Conservation (phyloP, 1,140 invertebrate genomes). For the Drosophila athabasca region DNA sequence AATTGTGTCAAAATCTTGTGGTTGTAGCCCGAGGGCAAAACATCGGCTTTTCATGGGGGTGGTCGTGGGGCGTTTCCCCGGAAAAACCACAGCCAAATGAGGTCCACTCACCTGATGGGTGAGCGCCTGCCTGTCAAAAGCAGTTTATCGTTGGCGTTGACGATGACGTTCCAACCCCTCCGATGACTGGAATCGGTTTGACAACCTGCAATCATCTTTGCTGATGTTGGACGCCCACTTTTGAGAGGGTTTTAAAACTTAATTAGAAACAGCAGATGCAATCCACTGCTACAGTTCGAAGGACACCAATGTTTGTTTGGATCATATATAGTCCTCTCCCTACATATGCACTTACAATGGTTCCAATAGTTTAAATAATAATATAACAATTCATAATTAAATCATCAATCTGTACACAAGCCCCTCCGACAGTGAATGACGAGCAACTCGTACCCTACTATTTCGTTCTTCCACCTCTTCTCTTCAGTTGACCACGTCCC, state of each 20-base stretch:
- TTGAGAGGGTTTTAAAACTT: constrained; percentile 1
- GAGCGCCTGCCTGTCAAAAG: constrained; percentile 61
- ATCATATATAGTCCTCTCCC: no score
- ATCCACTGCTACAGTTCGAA: no score
- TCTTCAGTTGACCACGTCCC: constrained; percentile 9
- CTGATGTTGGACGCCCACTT: constrained; percentile 35
- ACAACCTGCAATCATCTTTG: constrained; percentile 55
- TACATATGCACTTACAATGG: no score
- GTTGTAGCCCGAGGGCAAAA: constrained; percentile 37
- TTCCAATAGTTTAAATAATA: no score
- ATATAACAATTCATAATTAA: no score
- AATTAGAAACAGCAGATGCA: neutral
- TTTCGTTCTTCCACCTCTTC: no score
- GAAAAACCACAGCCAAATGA: constrained; percentile 63
- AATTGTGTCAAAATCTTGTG: constrained; percentile 67
- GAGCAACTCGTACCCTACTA: no score
- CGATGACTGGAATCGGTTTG: constrained; percentile 48
- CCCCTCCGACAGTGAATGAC: no score
- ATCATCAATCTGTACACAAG: no score
- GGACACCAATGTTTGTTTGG: neutral
- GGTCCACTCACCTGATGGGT: constrained; percentile 51
- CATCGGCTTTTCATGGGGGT: constrained; percentile 25
- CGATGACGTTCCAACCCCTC: constrained; percentile 15
- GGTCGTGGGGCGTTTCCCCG: constrained; percentile 37
- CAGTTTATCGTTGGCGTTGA: constrained; percentile 27